Conservation (phyloP, 2,113 vertebrate genomes). For the Heterochromis multidens region DNA sequence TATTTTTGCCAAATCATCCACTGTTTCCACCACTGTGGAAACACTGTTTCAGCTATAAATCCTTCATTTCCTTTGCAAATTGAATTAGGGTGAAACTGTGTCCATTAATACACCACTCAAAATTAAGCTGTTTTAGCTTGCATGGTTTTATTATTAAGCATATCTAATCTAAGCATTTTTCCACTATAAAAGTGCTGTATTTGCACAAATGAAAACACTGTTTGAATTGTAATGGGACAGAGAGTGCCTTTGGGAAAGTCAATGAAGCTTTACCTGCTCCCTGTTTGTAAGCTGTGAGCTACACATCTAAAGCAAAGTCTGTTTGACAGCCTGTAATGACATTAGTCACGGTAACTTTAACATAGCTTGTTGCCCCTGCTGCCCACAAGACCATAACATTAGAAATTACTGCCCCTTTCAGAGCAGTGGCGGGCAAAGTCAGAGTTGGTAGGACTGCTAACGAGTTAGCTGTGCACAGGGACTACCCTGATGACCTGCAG, state of each 20-base stretch:
- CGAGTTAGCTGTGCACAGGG: neutral
- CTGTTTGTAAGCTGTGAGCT: conserved; percentile 17
- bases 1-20: neutral
- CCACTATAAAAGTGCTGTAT: neutral
- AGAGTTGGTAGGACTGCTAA: conserved; percentile 5
- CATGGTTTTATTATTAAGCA: neutral
- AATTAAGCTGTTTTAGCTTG: neutral
- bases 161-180: neutral
- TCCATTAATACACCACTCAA: neutral
- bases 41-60: neutral
- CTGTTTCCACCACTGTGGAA: neutral
- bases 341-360: conserved; percentile 47
- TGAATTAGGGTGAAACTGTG: neutral
- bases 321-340: conserved; percentile 53
- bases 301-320: conserved; percentile 13
- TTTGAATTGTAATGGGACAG: neutral
- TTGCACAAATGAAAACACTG: neutral
- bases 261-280: conserved; percentile 30
- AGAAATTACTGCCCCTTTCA: conserved; percentile 25
- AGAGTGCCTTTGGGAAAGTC: neutral
- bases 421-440: neutral
- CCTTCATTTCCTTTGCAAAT: neutral
- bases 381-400: conserved; percentile 38
- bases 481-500: neutral
- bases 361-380: conserved; percentile 7